Evolutionary conservation across 1,140 invertebrate genomes (phyloP).

Genomic region (Heliothis virescens): DNA sequence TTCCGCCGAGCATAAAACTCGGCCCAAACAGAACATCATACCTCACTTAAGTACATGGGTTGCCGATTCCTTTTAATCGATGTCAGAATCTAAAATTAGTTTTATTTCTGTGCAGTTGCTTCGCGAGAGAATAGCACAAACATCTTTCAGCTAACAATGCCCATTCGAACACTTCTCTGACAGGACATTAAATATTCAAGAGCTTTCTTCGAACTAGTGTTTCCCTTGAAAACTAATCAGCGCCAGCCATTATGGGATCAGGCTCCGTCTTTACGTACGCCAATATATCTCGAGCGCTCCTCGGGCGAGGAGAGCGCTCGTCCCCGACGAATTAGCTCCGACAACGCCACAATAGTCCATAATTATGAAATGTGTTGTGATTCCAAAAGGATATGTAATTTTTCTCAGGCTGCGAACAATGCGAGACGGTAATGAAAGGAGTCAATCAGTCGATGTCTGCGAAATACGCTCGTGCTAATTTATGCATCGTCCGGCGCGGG

Average conservation of each 20-base stretch:
- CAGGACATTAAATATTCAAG: constrained; percentile 67
- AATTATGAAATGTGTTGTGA: constrained; percentile 86
- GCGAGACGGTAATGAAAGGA: constrained; percentile 82
- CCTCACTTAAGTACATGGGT: constrained; percentile 1
- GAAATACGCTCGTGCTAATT: constrained; percentile 79
- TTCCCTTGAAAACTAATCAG: constrained; percentile 83
- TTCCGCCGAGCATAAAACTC: constrained; percentile 39
- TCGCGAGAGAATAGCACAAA: constrained; percentile 49
- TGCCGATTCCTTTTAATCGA: constrained; percentile 34
- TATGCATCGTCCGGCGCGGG: constrained; percentile 67
- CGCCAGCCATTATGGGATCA: constrained; percentile 74
- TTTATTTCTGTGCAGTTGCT: constrained; percentile 36
- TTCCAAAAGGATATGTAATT: constrained; percentile 79
- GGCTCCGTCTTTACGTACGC: constrained; percentile 67
- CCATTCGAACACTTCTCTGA: constrained; percentile 56
- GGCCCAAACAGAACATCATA: constrained; percentile 33
- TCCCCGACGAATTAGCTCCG: constrained; percentile 75
- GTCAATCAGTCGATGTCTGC: constrained; percentile 83
- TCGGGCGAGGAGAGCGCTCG: constrained; percentile 70
- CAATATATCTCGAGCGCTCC: constrained; percentile 75
- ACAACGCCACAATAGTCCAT: constrained; percentile 84
- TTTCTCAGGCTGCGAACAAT: constrained; percentile 82
- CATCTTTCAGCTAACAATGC: constrained; percentile 53
- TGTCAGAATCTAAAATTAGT: constrained; percentile 45
- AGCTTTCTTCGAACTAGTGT: constrained; percentile 80